These are phyloP conservation scores for Prinia subflava DNA, from an alignment of 2,113 vertebrate genomes.

Conservation along the genomic window DNA sequence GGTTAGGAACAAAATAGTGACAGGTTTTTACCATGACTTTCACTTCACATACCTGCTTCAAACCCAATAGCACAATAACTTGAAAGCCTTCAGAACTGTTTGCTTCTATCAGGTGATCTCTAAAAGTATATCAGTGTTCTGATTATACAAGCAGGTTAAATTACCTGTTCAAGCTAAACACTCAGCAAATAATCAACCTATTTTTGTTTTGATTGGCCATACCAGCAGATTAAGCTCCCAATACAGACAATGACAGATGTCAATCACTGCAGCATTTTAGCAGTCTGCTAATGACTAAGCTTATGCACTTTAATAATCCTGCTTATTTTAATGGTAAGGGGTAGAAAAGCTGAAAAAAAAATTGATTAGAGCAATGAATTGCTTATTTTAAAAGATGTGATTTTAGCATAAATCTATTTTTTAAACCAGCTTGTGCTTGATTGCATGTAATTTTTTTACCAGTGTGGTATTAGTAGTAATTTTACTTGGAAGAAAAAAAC, in stretches of 20 bases:
- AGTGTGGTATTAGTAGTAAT: not conserved
- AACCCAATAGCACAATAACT: not conserved
- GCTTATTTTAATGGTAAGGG: constrained; percentile 34
- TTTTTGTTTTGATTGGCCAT: constrained; percentile 41
- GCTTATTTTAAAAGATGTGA: constrained; percentile 19
- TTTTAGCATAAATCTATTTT: constrained; percentile 49
- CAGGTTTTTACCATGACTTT: not conserved
- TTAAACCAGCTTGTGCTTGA: constrained; percentile 24
- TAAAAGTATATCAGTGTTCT: not conserved
- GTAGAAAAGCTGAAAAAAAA: constrained; percentile 22
- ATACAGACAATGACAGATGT: constrained; percentile 35
- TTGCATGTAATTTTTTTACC: not conserved
- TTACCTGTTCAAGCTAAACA: not conserved
- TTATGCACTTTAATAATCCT: constrained; percentile 34
- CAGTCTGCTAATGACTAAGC: constrained; percentile 43
- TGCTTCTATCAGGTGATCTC: not conserved
- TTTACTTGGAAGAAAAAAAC: not conserved
- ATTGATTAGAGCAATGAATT: constrained; percentile 45
- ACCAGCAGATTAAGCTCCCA: not conserved
- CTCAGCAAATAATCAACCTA: constrained; percentile 32
- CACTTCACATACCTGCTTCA: not conserved
- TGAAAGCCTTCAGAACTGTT: not conserved
- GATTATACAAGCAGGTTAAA: constrained; percentile 8
- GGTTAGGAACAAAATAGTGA: not conserved
- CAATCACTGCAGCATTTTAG: constrained; percentile 7